Base-by-base conservation (phyloP, 2,113 vertebrate species). In the Malurus elegans region DNA sequence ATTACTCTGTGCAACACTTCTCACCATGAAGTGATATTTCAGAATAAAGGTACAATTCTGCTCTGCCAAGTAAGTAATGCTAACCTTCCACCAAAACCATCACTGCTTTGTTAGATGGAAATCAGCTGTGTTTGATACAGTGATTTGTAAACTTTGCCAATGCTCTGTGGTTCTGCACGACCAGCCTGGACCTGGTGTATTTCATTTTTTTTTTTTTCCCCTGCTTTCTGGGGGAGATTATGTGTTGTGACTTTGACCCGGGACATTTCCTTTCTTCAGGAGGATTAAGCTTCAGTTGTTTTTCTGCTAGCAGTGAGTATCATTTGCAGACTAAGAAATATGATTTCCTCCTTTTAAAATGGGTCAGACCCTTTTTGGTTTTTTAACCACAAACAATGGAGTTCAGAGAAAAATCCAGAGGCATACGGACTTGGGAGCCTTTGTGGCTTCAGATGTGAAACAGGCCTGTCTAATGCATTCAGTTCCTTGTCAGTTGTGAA, bases 301-400 rank as follows among this genome's bases (percentile, higher is more conserved):
- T 82, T 72, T 69, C 76, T 78, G 31, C 50, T 31, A 79, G 54
- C 56, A 88, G 47, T 29, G 53, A 53, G 26, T 84, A 81, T 60
- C 62, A 21, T 79, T 60, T 95, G 50, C 67, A 96, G 74, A 50
- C 78, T 36, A 84, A 91, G 88, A 93, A 94, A 91, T 91, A 95
- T 51, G 16, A 82, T 96, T 97, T 96, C 84, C 94, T 93, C 87
- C 73, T 93, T 93, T 90, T 92, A 88, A 96, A 96, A 94, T 85
- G 86, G 86, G 83, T 95, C 73, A 74, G 69, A 62, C 75, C 75
- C 69, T 67, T 94, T 94, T 96, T 88, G 67, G 62, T 38, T 95
- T 85, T 96, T 96, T 69, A 96, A 93, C 88, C 79, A 88, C 79
- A 81, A 92, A 93, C 71, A 93, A 94, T 90, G 58, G 79, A 93